These are phyloP conservation scores for Prosopocoilus inquinatus DNA, from an alignment of 2,888 invertebrate genomes.

Conservation along the genomic window DNA sequence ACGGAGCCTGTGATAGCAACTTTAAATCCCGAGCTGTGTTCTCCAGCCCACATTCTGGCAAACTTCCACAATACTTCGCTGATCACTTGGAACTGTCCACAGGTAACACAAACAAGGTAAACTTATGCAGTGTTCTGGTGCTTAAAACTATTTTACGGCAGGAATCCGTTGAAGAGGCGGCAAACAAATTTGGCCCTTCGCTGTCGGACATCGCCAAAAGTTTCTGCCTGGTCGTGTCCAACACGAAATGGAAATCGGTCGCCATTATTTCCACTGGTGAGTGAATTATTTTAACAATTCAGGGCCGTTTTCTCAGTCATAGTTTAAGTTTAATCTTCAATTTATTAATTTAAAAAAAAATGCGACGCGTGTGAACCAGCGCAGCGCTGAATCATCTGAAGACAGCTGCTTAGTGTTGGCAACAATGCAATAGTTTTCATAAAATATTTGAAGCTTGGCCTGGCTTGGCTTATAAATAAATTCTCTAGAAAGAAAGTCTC, in stretches of 20 bases:
- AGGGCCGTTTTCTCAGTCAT: no score
- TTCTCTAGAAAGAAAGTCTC: no score
- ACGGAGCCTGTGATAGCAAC: constrained; percentile 53
- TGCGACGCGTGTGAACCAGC: no score
- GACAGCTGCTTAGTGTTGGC: no score
- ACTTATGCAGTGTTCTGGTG: not conserved
- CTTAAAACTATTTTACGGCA: constrained; percentile 13
- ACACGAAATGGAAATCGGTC: constrained; percentile 57
- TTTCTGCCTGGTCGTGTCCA: constrained; percentile 51
- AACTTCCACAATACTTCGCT: constrained; percentile 53
- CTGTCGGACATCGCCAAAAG: constrained; percentile 52
- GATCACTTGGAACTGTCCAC: constrained; percentile 58
- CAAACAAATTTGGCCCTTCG: constrained; percentile 47
- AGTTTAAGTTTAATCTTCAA: no score
- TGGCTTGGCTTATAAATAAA: no score
- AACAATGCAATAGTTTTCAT: no score
- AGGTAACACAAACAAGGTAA: constrained; percentile 44
- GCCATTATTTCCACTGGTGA: constrained; percentile 56
- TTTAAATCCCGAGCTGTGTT: constrained; percentile 53
- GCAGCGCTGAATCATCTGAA: no score
- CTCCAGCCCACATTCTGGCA: constrained; percentile 52
- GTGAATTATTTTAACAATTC: constrained; percentile 24
- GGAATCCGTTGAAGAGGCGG: constrained; percentile 7
- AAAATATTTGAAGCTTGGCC: no score
- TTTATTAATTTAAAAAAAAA: no score